Conservation (phyloP, 2,888 invertebrate species). For the Microchrysa polita region DNA sequence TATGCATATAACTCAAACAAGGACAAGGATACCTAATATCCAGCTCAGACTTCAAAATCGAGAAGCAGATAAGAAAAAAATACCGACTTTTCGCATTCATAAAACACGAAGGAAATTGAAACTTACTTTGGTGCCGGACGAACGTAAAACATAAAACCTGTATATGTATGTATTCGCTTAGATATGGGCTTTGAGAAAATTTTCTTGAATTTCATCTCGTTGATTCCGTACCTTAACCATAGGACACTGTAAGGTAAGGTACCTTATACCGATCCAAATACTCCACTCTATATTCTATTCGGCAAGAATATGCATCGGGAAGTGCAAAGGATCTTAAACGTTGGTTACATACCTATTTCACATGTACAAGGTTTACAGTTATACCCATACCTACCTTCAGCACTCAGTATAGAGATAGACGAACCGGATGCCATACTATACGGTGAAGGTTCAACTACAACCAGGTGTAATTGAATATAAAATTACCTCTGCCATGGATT, state of each 20-base stretch:
- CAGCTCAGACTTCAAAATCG: conserved; percentile 9
- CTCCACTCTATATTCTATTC: neutral
- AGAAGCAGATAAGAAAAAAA: neutral
- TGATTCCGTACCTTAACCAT: neutral
- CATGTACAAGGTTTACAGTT: no score
- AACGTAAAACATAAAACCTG: conserved; percentile 17
- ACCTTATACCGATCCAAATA: no score
- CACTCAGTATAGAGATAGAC: no score
- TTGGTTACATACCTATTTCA: neutral
- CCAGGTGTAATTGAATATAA: conserved; percentile 55
- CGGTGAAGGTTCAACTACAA: conserved; percentile 37
- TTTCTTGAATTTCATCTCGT: neutral
- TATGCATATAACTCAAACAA: neutral
- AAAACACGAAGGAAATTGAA: conserved; percentile 37
- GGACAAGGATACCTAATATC: conserved; percentile 10
- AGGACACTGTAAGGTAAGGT: neutral
- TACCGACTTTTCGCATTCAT: conserved; percentile 22
- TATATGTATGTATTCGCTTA: conserved; percentile 19
- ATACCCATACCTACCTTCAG: no score
- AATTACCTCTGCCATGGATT: conserved; percentile 55
- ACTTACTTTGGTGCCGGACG: conserved; percentile 19
- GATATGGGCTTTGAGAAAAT: conserved; percentile 15
- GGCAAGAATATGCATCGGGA: conserved; percentile 23
- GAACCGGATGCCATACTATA: no score
- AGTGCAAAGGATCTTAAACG: conserved; percentile 13